A percentile compares a stretch with the other conserved stretches of the same genome.
Conservation (phyloP, 2,888 invertebrate species). For the Hyposoter didymator region DNA sequence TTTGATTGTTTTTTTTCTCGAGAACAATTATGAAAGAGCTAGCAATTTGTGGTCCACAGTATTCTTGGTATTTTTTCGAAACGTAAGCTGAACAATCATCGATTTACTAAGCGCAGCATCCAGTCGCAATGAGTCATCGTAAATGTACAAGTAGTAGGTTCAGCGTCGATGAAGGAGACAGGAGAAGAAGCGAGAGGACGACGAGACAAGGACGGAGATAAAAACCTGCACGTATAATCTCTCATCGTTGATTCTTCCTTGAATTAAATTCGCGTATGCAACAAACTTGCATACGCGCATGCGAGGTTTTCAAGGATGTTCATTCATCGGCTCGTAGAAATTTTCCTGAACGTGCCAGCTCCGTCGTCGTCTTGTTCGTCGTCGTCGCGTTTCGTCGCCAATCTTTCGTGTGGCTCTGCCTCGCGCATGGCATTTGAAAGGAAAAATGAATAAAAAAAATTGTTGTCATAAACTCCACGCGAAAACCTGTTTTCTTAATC, state of each 20-base stretch:
- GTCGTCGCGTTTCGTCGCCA: constrained; percentile 46
- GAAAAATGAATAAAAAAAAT: constrained; percentile 2
- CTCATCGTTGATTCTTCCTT: constrained; percentile 54
- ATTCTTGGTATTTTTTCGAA: constrained; percentile 49
- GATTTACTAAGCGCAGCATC: background rate
- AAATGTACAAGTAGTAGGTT: constrained; percentile 37
- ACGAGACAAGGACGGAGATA: background rate
- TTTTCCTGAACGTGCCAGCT: constrained; percentile 47
- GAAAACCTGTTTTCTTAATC: constrained; percentile 69
- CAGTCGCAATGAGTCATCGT: constrained; percentile 58
- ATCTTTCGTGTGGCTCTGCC: constrained; percentile 47
- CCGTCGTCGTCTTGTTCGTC: constrained; percentile 33
- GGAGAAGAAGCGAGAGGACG: background rate
- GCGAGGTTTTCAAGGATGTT: constrained; percentile 51
- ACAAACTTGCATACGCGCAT: background rate
- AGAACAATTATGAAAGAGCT: constrained; percentile 1
- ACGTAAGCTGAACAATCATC: constrained; percentile 44
- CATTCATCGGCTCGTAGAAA: constrained; percentile 65
- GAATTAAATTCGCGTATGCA: constrained; percentile 34
- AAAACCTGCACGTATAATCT: constrained; percentile 37
- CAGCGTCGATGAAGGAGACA: constrained; percentile 40
- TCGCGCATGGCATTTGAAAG: constrained; percentile 28
- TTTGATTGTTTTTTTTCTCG: background rate
- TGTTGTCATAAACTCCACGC: constrained; percentile 58
- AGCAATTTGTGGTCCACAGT: constrained; percentile 16